Conservation (phyloP, 1,140 invertebrate species). For the Telenomus remus region DNA sequence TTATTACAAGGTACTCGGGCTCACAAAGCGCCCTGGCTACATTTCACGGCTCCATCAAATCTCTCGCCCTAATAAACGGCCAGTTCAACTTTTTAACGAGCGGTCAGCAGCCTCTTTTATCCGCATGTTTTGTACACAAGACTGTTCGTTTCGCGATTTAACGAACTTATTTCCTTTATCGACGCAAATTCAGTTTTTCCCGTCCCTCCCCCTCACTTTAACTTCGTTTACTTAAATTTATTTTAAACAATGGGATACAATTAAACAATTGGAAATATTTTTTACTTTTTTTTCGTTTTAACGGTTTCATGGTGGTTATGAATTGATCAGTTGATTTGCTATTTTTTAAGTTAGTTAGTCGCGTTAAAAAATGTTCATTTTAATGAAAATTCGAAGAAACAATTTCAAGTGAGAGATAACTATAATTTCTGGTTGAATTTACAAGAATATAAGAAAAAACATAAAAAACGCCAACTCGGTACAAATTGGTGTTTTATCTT, state of each 20-base stretch:
- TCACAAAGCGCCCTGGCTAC: conserved; percentile 56
- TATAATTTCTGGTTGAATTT: too few species aligned
- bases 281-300: conserved; percentile 27
- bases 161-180: conserved; percentile 49
- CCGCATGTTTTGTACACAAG: conserved; percentile 46
- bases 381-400: too few species aligned
- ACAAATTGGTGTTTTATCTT: conserved; percentile 53
- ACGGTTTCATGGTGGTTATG: conserved; percentile 17
- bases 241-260: conserved; percentile 47
- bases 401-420: too few species aligned
- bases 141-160: conserved; percentile 53
- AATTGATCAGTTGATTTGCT: too few species aligned
- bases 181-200: conserved; percentile 28
- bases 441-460: conserved; percentile 23
- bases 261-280: conserved; percentile 44
- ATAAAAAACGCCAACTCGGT: conserved; percentile 13
- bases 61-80: conserved; percentile 58
- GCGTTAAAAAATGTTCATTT: too few species aligned
- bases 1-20: conserved; percentile 56
- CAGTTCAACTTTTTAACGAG: conserved; percentile 66
- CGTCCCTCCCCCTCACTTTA: conserved; percentile 5
- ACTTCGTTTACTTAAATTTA: conserved; percentile 45
- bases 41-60: conserved; percentile 61
- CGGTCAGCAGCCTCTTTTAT: conserved; percentile 56
- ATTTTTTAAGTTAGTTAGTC: too few species aligned